These are phyloP conservation scores for Zygogramma bicolorata DNA, from an alignment of 2,888 invertebrate species.

Conservation along the genomic window DNA sequence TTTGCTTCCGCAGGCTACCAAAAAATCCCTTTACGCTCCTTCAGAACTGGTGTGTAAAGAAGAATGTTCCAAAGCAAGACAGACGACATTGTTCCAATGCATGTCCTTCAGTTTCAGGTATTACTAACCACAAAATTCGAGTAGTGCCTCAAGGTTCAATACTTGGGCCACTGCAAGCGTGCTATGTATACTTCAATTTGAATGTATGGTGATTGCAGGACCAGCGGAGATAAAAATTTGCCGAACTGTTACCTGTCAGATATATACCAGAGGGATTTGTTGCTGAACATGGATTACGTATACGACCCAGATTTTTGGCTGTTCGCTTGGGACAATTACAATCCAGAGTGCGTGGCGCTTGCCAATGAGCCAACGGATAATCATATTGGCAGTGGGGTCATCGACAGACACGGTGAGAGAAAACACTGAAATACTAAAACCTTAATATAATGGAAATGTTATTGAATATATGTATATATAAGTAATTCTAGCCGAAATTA, in stretches of 20 bases:
- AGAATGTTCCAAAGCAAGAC: constrained; percentile 73
- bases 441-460: no score
- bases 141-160: background rate
- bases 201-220: constrained; percentile 49
- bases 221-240: constrained; percentile 45
- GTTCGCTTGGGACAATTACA: constrained; percentile 84
- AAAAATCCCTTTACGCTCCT: constrained; percentile 74
- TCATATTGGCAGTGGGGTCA: constrained; percentile 30
- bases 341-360: constrained; percentile 73
- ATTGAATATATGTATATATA: no score
- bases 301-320: constrained; percentile 78
- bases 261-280: constrained; percentile 80
- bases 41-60: constrained; percentile 78
- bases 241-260: constrained; percentile 84
- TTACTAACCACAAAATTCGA: constrained; percentile 24
- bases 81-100: constrained; percentile 75
- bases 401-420: constrained; percentile 39
- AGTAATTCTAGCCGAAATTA: no score
- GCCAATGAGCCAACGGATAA: constrained; percentile 48
- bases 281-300: constrained; percentile 79
- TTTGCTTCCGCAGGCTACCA: constrained; percentile 74
- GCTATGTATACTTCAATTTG: background rate
- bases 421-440: background rate
- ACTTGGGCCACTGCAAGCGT: background rate
- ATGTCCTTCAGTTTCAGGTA: constrained; percentile 83